These are phyloP conservation scores for Antedon mediterranea DNA, from an alignment of 53 echinoderm and acorn worm species.

Conservation along the genomic window DNA sequence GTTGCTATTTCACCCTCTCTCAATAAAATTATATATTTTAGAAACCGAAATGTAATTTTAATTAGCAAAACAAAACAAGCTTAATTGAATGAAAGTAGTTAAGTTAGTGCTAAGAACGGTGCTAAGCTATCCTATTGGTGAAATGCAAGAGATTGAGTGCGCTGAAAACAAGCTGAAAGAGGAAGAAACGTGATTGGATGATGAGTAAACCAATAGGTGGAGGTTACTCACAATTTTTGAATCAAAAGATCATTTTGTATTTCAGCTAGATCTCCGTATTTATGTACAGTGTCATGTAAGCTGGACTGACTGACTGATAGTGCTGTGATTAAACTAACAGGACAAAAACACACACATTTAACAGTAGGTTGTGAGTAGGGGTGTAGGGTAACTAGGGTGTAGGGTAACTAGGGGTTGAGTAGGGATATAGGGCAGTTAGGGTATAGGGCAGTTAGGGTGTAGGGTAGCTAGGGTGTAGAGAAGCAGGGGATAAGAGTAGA, in stretches of 20 bases:
- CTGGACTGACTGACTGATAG: slow-evolving; percentile 82
- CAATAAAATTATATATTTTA: no score
- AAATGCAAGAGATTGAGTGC: background rate
- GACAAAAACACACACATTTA: slow-evolving; percentile 5
- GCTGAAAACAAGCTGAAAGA: background rate
- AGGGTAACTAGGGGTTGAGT: no score
- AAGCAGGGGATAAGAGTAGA: no score
- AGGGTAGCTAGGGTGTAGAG: no score
- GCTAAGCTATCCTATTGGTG: background rate
- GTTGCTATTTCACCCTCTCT: no score
- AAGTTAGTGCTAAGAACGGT: background rate
- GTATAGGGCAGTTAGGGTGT: no score
- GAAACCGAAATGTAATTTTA: no score
- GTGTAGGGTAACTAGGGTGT: no score
- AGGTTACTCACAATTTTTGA: slow-evolving; percentile 82
- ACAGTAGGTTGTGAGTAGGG: background rate
- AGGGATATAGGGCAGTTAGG: no score
- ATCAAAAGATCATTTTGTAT: slow-evolving; percentile 89
- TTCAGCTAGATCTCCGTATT: slow-evolving; percentile 92
- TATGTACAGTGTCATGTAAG: slow-evolving; percentile 88
- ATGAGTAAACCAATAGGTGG: background rate
- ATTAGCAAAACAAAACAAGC: no score
- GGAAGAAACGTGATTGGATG: background rate
- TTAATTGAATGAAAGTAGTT: no score
- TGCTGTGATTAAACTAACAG: slow-evolving; percentile 86